These are phyloP conservation scores for Drosophila histrio DNA, from an alignment of 2,888 invertebrate genomes.

Conservation along the genomic window DNA sequence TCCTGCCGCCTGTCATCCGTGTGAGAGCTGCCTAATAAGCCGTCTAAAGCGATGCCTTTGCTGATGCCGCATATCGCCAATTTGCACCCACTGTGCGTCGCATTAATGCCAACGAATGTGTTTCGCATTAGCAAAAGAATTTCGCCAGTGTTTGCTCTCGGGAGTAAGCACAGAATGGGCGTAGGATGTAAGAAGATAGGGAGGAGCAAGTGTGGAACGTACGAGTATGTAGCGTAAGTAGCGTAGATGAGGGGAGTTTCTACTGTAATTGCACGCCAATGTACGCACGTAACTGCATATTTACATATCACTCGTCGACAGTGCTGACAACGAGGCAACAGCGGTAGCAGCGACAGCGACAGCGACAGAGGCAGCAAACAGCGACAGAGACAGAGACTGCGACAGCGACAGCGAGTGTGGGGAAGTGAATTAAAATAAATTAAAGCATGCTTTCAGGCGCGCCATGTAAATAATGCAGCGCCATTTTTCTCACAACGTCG, in stretches of 20 bases:
- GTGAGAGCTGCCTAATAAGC: conserved; percentile 58
- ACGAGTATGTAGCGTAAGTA: conserved; percentile 11
- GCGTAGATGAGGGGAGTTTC: conserved; percentile 36
- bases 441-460: conserved; percentile 80
- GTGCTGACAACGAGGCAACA: conserved; percentile 30
- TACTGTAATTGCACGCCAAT: conserved; percentile 78
- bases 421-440: conserved; percentile 79
- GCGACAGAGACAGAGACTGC: neutral
- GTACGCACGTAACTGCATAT: conserved; percentile 80
- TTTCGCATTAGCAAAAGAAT: conserved; percentile 77
- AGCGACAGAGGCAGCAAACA: conserved; percentile 1
- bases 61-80: conserved; percentile 54
- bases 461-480: conserved; percentile 77
- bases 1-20: conserved; percentile 25
- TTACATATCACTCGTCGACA: conserved; percentile 74
- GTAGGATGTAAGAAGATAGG: neutral
- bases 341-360: conserved; percentile 12
- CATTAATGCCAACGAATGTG: conserved; percentile 73
- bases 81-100: conserved; percentile 63
- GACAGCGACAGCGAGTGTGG: conserved; percentile 7
- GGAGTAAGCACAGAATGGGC: conserved; percentile 22
- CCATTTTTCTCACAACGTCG: conserved; percentile 67
- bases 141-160: conserved; percentile 60
- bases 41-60: conserved; percentile 49
- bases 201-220: neutral